A percentile compares a stretch with the other conserved stretches of the same genome.
Conservation (phyloP, 2,113 vertebrate genomes). For the Rhynchomys soricoides region DNA sequence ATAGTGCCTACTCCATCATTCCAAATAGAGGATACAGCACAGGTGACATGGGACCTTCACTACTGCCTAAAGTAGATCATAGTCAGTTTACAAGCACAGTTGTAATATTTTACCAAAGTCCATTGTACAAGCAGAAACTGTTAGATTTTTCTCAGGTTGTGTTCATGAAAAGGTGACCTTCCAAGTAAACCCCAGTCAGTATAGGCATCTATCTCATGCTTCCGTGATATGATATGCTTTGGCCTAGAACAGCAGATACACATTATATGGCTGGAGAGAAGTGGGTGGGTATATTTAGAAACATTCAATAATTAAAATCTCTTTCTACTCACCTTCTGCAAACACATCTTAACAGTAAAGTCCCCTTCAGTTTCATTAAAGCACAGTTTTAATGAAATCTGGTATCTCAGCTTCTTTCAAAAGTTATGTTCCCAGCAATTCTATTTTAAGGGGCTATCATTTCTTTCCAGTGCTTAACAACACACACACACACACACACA, state of each 20-base stretch:
- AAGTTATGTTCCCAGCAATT: slow-evolving; percentile 58
- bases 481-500: neutral
- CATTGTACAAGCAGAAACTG: neutral
- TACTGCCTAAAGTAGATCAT: neutral
- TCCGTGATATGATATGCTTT: neutral
- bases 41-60: neutral
- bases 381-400: slow-evolving; percentile 57
- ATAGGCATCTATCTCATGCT: neutral
- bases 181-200: slow-evolving; percentile 4
- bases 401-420: slow-evolving; percentile 73
- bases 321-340: slow-evolving; percentile 72
- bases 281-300: slow-evolving; percentile 74
- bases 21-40: neutral
- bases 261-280: neutral
- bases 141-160: neutral
- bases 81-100: neutral
- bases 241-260: slow-evolving; percentile 17
- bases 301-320: slow-evolving; percentile 79
- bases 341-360: slow-evolving; percentile 66
- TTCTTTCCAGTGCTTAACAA: slow-evolving; percentile 63
- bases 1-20: neutral
- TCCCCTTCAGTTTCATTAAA: slow-evolving; percentile 75
- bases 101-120: slow-evolving; percentile 3
- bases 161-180: slow-evolving; percentile 35
- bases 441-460: slow-evolving; percentile 67